Evolutionary conservation across 2,113 vertebrate species (phyloP).

Genomic region (Chauna torquata): DNA sequence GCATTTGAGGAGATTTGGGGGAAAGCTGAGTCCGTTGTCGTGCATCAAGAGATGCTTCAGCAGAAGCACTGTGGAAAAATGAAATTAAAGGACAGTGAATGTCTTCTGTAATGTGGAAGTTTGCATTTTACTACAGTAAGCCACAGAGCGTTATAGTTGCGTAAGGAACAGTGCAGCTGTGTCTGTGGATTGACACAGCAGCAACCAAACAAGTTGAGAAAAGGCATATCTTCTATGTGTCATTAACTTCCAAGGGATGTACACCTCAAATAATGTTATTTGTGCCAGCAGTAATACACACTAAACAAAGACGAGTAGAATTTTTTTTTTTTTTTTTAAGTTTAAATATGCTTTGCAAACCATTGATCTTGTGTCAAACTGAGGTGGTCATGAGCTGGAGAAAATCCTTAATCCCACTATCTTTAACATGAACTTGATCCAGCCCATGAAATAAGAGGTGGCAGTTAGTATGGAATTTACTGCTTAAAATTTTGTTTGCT

Average conservation of each 20-base stretch:
- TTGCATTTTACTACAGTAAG: not conserved
- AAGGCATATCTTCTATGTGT: not conserved
- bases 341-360: not conserved
- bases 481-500: not conserved
- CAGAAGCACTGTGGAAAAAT: conserved; percentile 11
- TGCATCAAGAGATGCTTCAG: not conserved
- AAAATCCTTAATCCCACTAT: not conserved
- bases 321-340: not conserved
- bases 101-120: not conserved
- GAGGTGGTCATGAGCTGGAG: not conserved
- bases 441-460: not conserved
- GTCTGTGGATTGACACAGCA: not conserved
- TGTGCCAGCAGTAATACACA: not conserved
- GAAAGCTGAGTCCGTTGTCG: not conserved
- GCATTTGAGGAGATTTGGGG: not conserved
- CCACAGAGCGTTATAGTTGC: not conserved
- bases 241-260: not conserved
- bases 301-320: not conserved
- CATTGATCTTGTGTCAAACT: not conserved
- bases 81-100: not conserved
- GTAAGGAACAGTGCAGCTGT: rapidly evolving
- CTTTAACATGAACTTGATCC: not conserved
- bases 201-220: not conserved
- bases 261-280: not conserved
- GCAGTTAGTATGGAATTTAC: not conserved